Conservation (phyloP, 2,797 vertebrate genomes). For the Phoebastria nigripes region DNA sequence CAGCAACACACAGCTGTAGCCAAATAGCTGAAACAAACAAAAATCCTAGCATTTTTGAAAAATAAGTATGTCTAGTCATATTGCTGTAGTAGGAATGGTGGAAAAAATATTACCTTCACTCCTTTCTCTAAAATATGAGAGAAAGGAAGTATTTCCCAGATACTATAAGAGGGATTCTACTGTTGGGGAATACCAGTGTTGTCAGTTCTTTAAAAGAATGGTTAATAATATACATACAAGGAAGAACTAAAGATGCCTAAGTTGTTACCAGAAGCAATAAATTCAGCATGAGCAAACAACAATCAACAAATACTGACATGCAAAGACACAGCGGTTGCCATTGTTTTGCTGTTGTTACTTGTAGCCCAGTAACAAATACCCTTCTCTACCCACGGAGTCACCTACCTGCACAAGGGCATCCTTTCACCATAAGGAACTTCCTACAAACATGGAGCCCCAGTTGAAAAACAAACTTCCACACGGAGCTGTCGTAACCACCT, state of each 20-base stretch:
- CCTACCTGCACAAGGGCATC: not conserved
- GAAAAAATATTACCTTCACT: not conserved
- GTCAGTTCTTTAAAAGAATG: not conserved
- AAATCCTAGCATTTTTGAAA: not conserved
- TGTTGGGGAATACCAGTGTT: not conserved
- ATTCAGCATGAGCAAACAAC: not conserved
- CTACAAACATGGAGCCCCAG: not conserved
- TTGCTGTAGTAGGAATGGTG: not conserved
- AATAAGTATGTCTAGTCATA: not conserved
- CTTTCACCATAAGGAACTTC: not conserved
- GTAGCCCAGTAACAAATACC: not conserved
- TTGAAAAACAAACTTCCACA: not conserved
- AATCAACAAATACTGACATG: not conserved
- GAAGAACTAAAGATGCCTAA: not conserved
- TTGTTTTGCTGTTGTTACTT: not conserved
- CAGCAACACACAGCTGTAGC: not conserved
- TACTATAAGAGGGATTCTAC: not conserved
- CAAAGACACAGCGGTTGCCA: not conserved
- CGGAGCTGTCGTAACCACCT: not conserved
- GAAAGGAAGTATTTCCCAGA: not conserved
- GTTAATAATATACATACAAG: not conserved
- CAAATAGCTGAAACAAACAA: slow-evolving; percentile 12
- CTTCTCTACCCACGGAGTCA: not conserved
- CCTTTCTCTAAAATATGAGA: not conserved
- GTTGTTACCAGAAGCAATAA: not conserved